Evolutionary conservation across 2,113 vertebrate species (phyloP).

Genomic region (Meleagris gallopavo): DNA sequence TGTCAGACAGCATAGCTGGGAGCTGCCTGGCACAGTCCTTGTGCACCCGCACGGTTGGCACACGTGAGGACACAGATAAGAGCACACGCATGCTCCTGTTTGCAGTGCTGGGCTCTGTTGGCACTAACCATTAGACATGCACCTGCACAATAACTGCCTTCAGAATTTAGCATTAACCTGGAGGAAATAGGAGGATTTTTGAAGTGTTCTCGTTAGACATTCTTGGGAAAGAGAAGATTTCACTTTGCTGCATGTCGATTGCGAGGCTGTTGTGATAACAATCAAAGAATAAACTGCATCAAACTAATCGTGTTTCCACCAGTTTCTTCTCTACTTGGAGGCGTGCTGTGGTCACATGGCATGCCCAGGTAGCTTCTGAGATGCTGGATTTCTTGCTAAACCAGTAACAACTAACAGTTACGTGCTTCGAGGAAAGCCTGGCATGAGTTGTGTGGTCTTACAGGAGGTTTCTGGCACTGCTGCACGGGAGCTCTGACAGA

Average conservation of each 20-base stretch:
- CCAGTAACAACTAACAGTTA: background rate
- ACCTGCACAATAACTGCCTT: background rate
- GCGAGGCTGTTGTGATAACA: background rate
- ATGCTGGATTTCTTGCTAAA: background rate
- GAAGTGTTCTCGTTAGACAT: background rate
- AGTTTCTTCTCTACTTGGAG: background rate
- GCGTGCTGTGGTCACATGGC: background rate
- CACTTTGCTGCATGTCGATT: accelerated
- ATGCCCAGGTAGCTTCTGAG: background rate
- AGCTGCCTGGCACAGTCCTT: accelerated
- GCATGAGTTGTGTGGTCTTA: accelerated
- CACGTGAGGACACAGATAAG: background rate
- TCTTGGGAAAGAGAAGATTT: background rate
- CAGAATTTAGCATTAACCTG: accelerated
- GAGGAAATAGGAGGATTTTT: background rate
- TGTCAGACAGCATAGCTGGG: background rate
- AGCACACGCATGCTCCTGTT: background rate
- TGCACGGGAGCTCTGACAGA: background rate
- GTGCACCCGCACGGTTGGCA: accelerated
- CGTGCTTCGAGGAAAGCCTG: background rate
- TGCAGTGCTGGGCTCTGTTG: background rate
- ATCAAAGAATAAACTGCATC: background rate
- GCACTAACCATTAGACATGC: accelerated
- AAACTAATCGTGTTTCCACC: background rate
- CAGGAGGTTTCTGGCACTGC: background rate